phyloP scores from a whole-genome alignment of 92 coral and sea anemone species.

The Metridium senile region DNA sequence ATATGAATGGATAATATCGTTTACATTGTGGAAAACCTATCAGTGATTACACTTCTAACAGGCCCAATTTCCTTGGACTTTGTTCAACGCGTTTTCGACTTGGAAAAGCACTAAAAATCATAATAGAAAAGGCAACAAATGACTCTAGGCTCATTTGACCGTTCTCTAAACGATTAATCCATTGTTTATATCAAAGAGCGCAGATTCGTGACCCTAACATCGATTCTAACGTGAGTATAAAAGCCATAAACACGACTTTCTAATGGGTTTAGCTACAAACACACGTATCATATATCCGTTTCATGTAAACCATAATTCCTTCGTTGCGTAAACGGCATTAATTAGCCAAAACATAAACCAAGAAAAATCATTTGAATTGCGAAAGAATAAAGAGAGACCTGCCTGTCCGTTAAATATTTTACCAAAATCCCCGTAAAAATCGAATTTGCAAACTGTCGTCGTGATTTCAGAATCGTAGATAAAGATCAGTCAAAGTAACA shows the following conservation, averaged over 20 bases:
- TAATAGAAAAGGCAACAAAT: constrained; percentile 20
- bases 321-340: constrained; percentile 48
- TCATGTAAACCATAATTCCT: constrained; percentile 62
- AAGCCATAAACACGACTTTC: constrained; percentile 76
- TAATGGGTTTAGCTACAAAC: constrained; percentile 67
- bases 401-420: background rate
- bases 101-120: constrained; percentile 21
- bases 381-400: background rate
- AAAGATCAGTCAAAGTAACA: constrained; percentile 84
- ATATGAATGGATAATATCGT: constrained; percentile 91
- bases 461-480: constrained; percentile 65
- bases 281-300: constrained; percentile 77
- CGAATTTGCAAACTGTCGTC: constrained; percentile 26
- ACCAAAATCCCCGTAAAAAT: background rate
- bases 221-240: constrained; percentile 63
- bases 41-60: constrained; percentile 80
- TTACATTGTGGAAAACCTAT: constrained; percentile 90
- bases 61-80: constrained; percentile 51
- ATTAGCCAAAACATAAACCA: constrained; percentile 31
- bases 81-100: constrained; percentile 20
- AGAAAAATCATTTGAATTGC: constrained; percentile 10
- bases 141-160: constrained; percentile 6
- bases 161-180: constrained; percentile 18
- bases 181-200: constrained; percentile 34
- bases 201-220: constrained; percentile 72